Evolutionary conservation across 2,797 vertebrate genomes (phyloP), one percentile per base, ranked within the genome.

Genomic region (Labeo calbasu): DNA sequence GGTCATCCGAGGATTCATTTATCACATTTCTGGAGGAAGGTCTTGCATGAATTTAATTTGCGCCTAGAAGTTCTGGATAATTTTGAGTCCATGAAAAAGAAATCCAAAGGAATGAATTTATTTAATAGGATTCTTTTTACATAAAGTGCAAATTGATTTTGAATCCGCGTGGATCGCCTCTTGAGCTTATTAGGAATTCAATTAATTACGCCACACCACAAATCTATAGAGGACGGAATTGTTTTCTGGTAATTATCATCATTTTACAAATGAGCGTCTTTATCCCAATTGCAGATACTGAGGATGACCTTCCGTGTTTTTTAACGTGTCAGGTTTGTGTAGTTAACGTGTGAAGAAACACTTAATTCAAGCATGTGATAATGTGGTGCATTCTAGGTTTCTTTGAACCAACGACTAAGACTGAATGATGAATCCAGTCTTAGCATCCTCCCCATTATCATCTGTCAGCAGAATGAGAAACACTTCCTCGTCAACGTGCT

Each of bases 391-490:
- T 78, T 50, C 65, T 73, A 19, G 65, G 36, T 69, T 81, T 43
- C 63, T 57, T 57, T 57, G 13, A 81, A 50, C 48, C 65, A 25
- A 66, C 2, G 5, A 21, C n/a, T 8, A 65, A 32, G 61, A n/a
- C 15, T 78, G 80, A 63, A 72, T 73, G 61, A 48, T 79, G 48
- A 79, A 53, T 32, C 8, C 6, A 25, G 50, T 21, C 10, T 61
- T 19, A 28, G 28, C 51, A 70, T 61, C 76, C 51, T 61, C 53
- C 21, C 46, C 46, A 79, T 66, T 55, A 72, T 79, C 55, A n/a
- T 71, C 59, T 53, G 59, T 85, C 83, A 85, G 75, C 75, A 55
- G 55, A 72, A 78, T 63, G 79, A 86, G 72, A 61, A 82, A 66
- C 23, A 11, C 36, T 25, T 65, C 3, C 46, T 65, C 25, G 9